These are phyloP conservation scores for Tetanocera ferruginea DNA, from an alignment of 2,888 invertebrate genomes.

Conservation along the genomic window DNA sequence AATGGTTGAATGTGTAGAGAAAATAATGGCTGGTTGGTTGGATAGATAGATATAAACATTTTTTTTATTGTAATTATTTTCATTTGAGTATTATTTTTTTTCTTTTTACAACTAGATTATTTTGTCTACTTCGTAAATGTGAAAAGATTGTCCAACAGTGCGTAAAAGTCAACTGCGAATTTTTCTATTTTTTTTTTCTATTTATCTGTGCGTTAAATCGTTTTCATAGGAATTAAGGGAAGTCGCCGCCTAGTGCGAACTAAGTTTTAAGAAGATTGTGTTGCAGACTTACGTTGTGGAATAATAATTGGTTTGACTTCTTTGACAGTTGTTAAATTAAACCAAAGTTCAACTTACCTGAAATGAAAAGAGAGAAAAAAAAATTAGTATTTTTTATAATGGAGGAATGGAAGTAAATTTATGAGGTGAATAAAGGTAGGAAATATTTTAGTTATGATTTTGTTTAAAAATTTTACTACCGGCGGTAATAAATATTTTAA, in stretches of 20 bases:
- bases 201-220: neutral
- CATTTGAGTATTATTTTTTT: neutral
- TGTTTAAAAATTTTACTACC: too few species aligned
- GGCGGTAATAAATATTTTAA: neutral
- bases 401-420: neutral
- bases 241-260: too few species aligned
- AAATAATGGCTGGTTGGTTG: neutral
- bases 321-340: neutral
- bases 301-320: too few species aligned
- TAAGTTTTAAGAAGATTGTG: too few species aligned
- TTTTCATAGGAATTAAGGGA: too few species aligned
- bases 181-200: neutral
- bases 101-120: neutral
- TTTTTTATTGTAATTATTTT: slow-evolving; percentile 37
- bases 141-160: slow-evolving; percentile 16
- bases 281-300: too few species aligned
- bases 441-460: too few species aligned
- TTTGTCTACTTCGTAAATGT: neutral
- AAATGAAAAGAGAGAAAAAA: slow-evolving; percentile 12
- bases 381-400: neutral
- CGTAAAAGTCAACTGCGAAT: slow-evolving; percentile 27
- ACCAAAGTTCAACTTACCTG: slow-evolving; percentile 33
- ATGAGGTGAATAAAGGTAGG: neutral
- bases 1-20: neutral
- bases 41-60: slow-evolving; percentile 30